Conservation (phyloP, 1,140 invertebrate species). For the Zaprionus davidi region DNA sequence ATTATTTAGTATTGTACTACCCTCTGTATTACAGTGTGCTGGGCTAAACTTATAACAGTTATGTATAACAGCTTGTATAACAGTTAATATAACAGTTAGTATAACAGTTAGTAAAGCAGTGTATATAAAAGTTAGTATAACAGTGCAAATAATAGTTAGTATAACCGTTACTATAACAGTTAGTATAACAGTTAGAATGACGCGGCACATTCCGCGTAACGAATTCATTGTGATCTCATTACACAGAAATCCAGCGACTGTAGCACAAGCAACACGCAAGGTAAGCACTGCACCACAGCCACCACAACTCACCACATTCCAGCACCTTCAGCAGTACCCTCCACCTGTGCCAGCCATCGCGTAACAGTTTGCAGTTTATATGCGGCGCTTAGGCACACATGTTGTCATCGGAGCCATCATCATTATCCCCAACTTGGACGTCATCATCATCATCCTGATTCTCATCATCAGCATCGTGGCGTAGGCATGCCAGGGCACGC, state of each 20-base stretch:
- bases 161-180: neutral
- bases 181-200: neutral
- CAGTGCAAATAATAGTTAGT: neutral
- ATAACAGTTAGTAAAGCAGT: neutral
- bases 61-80: neutral
- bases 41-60: neutral
- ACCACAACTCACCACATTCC: neutral
- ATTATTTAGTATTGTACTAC: too few relatives aligned
- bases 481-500: slow-evolving; percentile 50
- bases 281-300: neutral
- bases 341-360: slow-evolving; percentile 25
- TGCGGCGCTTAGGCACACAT: slow-evolving; percentile 67
- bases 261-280: neutral
- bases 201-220: neutral
- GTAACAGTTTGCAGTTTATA: slow-evolving; percentile 60
- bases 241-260: neutral
- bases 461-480: slow-evolving; percentile 8
- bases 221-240: slow-evolving; percentile 3
- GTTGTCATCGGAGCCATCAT: slow-evolving; percentile 65
- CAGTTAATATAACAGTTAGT: neutral
- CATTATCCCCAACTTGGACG: slow-evolving; percentile 19
- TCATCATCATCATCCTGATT: slow-evolving; percentile 48
- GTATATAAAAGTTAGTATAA: neutral
- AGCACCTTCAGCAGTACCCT: neutral
- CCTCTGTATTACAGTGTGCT: too few relatives aligned